A percentile compares a stretch with the other conserved stretches of the same genome.
These are phyloP conservation scores for Sebastes dallii DNA, from an alignment of 2,797 vertebrate genomes.

Conservation along the genomic window DNA sequence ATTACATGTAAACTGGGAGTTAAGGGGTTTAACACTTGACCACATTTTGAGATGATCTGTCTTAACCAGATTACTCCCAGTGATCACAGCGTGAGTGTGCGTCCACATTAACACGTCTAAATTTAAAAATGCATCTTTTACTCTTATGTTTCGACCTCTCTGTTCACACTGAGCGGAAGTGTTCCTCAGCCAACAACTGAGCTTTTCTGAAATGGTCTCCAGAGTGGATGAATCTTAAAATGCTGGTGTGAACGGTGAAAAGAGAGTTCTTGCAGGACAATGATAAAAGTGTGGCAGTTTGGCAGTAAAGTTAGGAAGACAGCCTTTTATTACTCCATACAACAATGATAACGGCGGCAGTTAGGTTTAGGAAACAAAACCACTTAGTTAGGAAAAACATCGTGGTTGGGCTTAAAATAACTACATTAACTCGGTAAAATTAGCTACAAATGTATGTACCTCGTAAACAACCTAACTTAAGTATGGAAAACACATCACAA, in stretches of 20 bases:
- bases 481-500: too few relatives aligned
- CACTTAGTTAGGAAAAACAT: too few relatives aligned
- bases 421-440: too few relatives aligned
- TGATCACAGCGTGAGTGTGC: neutral
- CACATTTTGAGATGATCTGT: constrained; percentile 28
- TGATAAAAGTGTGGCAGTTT: neutral
- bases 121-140: neutral
- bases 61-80: neutral
- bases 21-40: neutral
- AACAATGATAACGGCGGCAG: too few relatives aligned
- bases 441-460: too few relatives aligned
- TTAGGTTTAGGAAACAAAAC: too few relatives aligned
- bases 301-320: neutral
- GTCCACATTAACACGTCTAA: too few relatives aligned
- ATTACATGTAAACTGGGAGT: neutral
- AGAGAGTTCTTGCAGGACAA: neutral
- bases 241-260: neutral
- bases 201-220: neutral
- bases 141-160: neutral
- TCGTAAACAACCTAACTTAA: too few relatives aligned
- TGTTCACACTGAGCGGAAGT: neutral
- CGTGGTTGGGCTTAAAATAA: too few relatives aligned
- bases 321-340: neutral
- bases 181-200: neutral
- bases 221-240: neutral